Evolutionary conservation across 2,888 invertebrate species (phyloP).

Genomic region (Campoletis raptor): DNA sequence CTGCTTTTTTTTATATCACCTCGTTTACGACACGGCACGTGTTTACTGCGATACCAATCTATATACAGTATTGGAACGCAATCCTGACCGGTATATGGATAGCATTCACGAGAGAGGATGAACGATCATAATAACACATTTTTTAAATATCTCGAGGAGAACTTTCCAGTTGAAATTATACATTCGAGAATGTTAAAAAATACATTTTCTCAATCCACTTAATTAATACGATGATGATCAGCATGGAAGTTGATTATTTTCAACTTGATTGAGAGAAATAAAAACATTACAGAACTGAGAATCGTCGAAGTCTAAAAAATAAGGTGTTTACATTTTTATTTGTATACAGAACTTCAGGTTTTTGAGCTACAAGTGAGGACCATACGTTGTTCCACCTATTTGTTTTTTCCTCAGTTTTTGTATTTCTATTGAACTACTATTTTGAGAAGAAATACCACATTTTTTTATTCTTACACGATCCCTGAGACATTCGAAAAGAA

Average conservation of each 20-base stretch:
- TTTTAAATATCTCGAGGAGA: neutral
- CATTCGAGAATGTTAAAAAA: neutral
- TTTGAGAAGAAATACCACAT: too few relatives aligned
- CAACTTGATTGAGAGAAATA: neutral
- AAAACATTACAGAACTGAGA: neutral
- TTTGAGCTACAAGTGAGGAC: too few relatives aligned
- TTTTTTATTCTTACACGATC: neutral
- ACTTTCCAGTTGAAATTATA: neutral
- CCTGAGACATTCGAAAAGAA: neutral
- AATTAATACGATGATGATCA: neutral
- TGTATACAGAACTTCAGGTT: too few relatives aligned
- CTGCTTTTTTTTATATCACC: slow-evolving; percentile 45
- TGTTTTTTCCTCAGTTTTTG: too few relatives aligned
- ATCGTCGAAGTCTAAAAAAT: neutral
- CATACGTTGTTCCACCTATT: too few relatives aligned
- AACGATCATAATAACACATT: neutral
- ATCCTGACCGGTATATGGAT: neutral
- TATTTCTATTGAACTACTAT: too few relatives aligned
- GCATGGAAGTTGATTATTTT: neutral
- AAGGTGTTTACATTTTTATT: too few relatives aligned
- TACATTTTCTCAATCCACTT: neutral
- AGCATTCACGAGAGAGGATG: neutral
- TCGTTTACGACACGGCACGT: slow-evolving; percentile 47
- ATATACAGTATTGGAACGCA: slow-evolving; percentile 21
- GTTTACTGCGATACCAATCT: slow-evolving; percentile 40